Base-by-base conservation (phyloP, 1,140 invertebrate genomes). In the Anadara kagoshimensis region DNA sequence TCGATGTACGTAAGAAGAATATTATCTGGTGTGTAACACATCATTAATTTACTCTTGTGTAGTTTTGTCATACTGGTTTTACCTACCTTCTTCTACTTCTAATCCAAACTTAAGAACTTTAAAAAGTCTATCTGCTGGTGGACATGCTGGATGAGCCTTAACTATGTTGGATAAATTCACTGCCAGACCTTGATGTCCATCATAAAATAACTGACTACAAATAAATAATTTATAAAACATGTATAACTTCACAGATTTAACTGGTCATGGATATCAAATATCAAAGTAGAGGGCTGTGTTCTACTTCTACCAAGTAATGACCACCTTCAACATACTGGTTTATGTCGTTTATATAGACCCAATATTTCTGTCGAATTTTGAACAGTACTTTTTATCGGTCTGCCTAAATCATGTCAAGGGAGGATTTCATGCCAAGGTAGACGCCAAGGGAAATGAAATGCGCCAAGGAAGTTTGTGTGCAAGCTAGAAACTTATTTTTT, bases 181-280 rank as follows among this genome's bases (percentile, higher is more conserved):
- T 0, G 97, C 97, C 43, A 98, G 89, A 29, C 93, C 92, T 88
- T 97, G 95, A 89, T 98, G 93, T 8, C 97, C 97, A 93, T 99
- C 98, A 83, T 91, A 91, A 66, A 90, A 91, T 53, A 91, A 76
- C 75, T 91, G 91, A 83, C 97, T 98, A 88, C 59, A 89, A 89
- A 73, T 53, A 58, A 69, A 72, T 29, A 29, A 7, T 43, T 24
- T 62, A 49, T 4, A 4, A n/a, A 2, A 49, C 1, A 11, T 1
- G 3, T n/a, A n/a, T n/a, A n/a, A 49, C 47, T 4, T 49, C 2
- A 18, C 10, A 49, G n/a, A 2, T 4, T 18, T 49, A 10, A 10
- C 47, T 49, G 4, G 14, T n/a, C 7, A 5, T 56, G 8, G 5
- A 10, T 22, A 24, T 56, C 12, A 10, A 24, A 56, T 24, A 14